Conservation (phyloP, 2,797 vertebrate species). For the Antrozous pallidus region DNA sequence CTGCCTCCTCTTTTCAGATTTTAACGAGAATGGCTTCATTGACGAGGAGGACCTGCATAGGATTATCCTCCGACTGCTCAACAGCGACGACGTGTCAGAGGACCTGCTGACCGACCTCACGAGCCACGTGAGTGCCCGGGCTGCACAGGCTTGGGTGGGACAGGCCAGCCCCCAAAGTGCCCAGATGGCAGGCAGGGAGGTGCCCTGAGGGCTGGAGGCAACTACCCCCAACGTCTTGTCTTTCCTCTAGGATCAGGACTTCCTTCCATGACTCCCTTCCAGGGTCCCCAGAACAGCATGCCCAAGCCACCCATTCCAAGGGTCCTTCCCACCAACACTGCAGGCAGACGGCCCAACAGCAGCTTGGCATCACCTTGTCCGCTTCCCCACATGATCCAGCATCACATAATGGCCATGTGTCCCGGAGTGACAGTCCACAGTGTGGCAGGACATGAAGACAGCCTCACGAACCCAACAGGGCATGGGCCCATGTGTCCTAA, state of each 20-base stretch:
- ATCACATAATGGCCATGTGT: background rate
- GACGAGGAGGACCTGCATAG: conserved; percentile 73
- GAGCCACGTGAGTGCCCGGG: conserved; percentile 42
- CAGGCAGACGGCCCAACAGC: background rate
- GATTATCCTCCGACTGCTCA: conserved; percentile 63
- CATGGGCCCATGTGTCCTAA: background rate
- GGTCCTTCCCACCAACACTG: too few relatives aligned
- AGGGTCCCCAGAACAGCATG: background rate
- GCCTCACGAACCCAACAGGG: accelerated
- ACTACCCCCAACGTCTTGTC: background rate
- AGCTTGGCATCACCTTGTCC: background rate
- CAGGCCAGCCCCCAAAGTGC: accelerated
- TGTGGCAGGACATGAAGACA: background rate
- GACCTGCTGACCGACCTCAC: conserved; percentile 65
- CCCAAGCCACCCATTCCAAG: background rate
- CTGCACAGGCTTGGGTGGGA: background rate
- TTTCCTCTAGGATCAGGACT: background rate
- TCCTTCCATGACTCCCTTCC: background rate
- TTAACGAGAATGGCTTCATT: conserved; percentile 77
- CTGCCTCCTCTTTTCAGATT: conserved; percentile 58
- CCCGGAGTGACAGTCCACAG: background rate
- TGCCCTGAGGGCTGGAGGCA: background rate
- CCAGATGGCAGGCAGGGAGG: background rate
- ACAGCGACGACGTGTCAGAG: conserved; percentile 23
- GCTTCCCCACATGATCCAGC: background rate